Percentiles rank a stretch among this genome's conserved stretches.
These are phyloP conservation scores for Crotalus horridus DNA, from an alignment of 2,113 vertebrate genomes.

Conservation along the genomic window DNA sequence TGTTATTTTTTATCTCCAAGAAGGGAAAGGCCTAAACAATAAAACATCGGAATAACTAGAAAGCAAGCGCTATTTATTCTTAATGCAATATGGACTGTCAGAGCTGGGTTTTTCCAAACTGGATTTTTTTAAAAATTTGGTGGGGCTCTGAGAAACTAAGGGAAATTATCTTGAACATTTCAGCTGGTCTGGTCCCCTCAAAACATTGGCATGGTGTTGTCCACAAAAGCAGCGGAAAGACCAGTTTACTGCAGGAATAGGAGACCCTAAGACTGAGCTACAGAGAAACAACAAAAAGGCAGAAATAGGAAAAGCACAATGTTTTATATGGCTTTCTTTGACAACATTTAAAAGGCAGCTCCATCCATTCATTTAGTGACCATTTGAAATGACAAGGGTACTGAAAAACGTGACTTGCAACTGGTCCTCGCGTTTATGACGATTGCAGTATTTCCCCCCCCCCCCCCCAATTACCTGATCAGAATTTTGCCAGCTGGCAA, in stretches of 20 bases:
- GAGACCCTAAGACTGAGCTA: not conserved
- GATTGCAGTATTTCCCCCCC: no score
- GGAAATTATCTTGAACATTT: not conserved
- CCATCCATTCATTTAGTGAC: no score
- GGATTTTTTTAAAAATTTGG: not conserved
- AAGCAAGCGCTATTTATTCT: not conserved
- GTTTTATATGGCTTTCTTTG: conserved; percentile 50
- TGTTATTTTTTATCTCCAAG: not conserved
- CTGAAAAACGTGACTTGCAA: no score
- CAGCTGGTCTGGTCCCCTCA: not conserved
- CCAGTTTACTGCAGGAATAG: not conserved
- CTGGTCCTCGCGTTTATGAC: not conserved
- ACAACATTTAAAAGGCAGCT: not conserved
- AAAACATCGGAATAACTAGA: not conserved
- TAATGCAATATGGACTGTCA: not conserved
- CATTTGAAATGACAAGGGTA: no score
- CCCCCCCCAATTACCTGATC: not conserved
- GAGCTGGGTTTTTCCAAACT: not conserved
- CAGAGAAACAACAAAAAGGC: conserved; percentile 49
- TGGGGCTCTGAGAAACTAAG: not conserved
- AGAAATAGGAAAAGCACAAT: conserved; percentile 45
- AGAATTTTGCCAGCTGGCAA: not conserved
- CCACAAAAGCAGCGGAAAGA: no score
- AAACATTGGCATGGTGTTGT: not conserved
- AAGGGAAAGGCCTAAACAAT: not conserved